phyloP scores from a whole-genome alignment of 2,888 invertebrate genomes.

The Antheraea yamamai region DNA sequence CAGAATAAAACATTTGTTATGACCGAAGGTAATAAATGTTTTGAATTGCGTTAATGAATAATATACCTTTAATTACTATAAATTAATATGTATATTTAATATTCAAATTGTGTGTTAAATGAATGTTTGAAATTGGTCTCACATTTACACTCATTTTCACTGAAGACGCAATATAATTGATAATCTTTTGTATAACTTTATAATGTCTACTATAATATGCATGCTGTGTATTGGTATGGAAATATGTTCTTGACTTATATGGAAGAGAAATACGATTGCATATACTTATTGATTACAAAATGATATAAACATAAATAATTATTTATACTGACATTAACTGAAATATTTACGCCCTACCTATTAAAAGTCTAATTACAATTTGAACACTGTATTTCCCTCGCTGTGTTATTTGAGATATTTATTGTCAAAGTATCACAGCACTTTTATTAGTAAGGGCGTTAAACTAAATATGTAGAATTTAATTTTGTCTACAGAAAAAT shows the following conservation, averaged over 20 bases:
- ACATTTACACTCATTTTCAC: constrained; percentile 1
- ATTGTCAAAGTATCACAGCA: background rate
- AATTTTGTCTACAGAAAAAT: background rate
- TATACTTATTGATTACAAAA: background rate
- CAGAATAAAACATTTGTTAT: no score
- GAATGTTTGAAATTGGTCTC: background rate
- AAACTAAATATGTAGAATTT: background rate
- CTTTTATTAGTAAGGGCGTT: background rate
- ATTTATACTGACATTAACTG: background rate
- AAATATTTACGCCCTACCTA: background rate
- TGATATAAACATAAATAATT: background rate
- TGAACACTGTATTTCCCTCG: background rate
- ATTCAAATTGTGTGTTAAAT: no score
- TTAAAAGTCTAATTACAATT: background rate
- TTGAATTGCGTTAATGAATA: no score
- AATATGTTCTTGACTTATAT: background rate
- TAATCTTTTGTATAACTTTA: constrained; percentile 12
- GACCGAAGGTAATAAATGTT: no score
- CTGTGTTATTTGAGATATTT: background rate
- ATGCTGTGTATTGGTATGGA: no score
- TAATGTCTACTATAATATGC: background rate
- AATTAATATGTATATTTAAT: no score
- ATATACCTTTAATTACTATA: no score
- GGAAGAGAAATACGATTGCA: background rate
- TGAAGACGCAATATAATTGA: background rate